Evolutionary conservation across 1,140 invertebrate species (phyloP).

Genomic region (Episyrphus balteatus): DNA sequence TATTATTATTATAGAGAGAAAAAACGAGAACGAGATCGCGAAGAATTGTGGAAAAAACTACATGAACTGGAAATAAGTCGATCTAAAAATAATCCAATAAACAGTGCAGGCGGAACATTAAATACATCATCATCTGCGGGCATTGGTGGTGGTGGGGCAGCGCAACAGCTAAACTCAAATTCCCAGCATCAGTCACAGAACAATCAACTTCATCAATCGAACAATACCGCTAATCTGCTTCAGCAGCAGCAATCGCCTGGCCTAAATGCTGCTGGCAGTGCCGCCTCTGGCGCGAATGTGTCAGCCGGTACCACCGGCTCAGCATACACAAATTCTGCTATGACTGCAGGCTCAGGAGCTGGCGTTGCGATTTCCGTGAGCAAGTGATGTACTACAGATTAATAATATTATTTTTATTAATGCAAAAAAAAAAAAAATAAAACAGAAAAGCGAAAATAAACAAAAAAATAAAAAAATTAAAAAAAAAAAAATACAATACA

Average conservation of each 20-base stretch:
- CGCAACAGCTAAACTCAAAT: constrained; percentile 6
- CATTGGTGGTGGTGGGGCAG: constrained; percentile 5
- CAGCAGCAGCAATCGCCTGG: constrained; percentile 25
- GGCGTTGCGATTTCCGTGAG: constrained; percentile 1
- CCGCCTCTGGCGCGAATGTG: constrained; percentile 14
- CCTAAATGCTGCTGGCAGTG: constrained; percentile 17
- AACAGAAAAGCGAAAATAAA: constrained; percentile 1
- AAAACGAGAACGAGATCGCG: constrained; percentile 86
- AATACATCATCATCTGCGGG: constrained; percentile 23
- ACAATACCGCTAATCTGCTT: constrained; percentile 7
- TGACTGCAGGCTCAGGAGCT: neutral
- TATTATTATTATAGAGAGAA: constrained; percentile 61
- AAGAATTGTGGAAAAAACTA: constrained; percentile 88
- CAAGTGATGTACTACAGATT: constrained; percentile 4
- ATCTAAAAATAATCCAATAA: constrained; percentile 23
- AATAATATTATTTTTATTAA: neutral
- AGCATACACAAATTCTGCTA: neutral
- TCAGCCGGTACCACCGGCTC: constrained; percentile 3
- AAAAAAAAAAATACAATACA: constrained; percentile 1
- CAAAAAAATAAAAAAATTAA: constrained; percentile 2
- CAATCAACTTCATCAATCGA: constrained; percentile 35
- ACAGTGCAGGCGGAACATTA: constrained; percentile 14
- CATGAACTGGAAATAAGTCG: constrained; percentile 56
- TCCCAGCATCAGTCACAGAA: constrained; percentile 4
- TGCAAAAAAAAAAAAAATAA: neutral